These are phyloP conservation scores for Trematomus bernacchii DNA, from an alignment of 2,797 vertebrate species.

Conservation along the genomic window DNA sequence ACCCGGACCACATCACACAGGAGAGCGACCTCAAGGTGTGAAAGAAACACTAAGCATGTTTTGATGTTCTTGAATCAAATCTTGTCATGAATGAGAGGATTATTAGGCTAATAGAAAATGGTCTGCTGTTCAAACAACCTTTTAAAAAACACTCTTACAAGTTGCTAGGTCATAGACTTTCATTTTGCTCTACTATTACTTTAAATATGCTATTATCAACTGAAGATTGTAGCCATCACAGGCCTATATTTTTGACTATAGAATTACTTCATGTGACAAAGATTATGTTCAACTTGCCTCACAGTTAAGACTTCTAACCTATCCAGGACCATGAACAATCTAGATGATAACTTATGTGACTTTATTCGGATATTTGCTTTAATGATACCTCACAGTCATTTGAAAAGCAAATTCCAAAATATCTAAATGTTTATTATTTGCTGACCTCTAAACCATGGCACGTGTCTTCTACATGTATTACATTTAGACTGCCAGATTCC, in stretches of 20 bases:
- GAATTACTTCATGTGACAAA: background rate
- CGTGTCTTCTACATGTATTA: background rate
- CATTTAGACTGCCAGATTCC: background rate
- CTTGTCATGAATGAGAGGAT: background rate
- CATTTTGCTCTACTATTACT: slow-evolving; percentile 5
- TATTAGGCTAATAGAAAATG: background rate
- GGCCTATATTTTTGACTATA: background rate
- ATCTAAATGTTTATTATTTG: background rate
- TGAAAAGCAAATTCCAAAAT: slow-evolving; percentile 8
- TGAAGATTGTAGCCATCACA: background rate
- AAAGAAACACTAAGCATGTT: background rate
- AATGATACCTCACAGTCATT: slow-evolving; percentile 2
- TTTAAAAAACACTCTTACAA: background rate
- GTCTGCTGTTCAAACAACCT: background rate
- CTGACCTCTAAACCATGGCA: background rate
- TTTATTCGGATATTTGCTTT: slow-evolving; percentile 13
- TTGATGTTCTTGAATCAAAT: slow-evolving; percentile 7
- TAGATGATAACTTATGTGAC: background rate
- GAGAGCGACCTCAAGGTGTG: slow-evolving; percentile 6
- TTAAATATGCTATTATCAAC: background rate
- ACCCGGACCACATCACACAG: background rate
- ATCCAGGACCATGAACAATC: background rate
- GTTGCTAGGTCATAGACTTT: background rate
- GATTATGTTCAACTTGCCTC: background rate
- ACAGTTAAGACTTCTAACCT: background rate